Percentiles rank a stretch among this genome's conserved stretches.
Conservation (phyloP, 2,888 invertebrate species). For the Protodeltote pygarga region DNA sequence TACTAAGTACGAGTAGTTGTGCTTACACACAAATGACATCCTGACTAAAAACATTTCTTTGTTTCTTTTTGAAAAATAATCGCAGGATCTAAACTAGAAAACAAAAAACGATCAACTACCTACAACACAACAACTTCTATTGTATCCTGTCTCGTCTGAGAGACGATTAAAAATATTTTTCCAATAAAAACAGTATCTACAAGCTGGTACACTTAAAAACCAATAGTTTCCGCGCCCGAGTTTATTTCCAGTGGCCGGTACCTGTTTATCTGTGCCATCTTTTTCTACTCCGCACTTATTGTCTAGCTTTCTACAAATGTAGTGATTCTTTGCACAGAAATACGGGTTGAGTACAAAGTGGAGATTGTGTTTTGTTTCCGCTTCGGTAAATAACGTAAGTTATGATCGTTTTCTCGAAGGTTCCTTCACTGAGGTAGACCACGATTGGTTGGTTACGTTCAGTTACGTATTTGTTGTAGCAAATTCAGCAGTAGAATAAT, state of each 20-base stretch:
- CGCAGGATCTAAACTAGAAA: not conserved
- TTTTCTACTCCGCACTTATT: constrained; percentile 46
- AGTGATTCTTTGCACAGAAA: constrained; percentile 43
- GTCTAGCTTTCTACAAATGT: constrained; percentile 51
- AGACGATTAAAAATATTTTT: constrained; percentile 31
- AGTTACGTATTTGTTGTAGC: no score
- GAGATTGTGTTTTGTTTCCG: not conserved
- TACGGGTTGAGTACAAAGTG: constrained; percentile 23
- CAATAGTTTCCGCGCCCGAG: constrained; percentile 26
- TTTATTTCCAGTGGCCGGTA: constrained; percentile 35
- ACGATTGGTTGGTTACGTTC: no score
- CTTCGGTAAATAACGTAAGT: no score
- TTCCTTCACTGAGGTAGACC: no score
- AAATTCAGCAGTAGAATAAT: no score
- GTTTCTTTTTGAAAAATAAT: not conserved
- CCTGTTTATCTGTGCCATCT: constrained; percentile 52
- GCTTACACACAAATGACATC: no score
- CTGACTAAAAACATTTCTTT: no score
- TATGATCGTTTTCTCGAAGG: no score
- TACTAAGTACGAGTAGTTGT: no score
- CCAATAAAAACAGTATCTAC: constrained; percentile 11
- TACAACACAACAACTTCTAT: no score
- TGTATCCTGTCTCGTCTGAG: constrained; percentile 7
- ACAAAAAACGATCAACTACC: not conserved
- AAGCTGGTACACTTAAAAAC: constrained; percentile 33